Evolutionary conservation across 2,113 vertebrate species (phyloP), one percentile per base, ranked within the genome.

Genomic region (Arenaria interpres): DNA sequence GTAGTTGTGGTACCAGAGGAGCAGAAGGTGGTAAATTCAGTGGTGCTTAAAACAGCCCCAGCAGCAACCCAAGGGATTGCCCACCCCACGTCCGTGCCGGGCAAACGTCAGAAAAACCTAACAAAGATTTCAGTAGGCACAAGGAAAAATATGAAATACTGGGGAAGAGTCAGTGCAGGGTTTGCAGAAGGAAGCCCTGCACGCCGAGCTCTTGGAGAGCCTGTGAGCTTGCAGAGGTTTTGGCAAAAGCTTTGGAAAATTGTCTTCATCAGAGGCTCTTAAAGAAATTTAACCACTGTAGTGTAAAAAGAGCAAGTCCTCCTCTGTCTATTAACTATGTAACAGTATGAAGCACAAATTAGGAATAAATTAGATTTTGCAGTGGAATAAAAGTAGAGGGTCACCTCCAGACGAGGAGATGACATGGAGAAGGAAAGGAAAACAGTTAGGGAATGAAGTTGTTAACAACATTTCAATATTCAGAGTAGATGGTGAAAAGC

Each of bases 171-270:
- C 11, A 1, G 43, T 20, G 64, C 21, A 35, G 69, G 32, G 4
- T 45, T 68, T 62, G 51, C 20, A 73, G 78, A 11, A 37, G 30
- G 23, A 57, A 53, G 35, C 41, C 41, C 20, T 67, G 68, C 14
- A 15, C 14, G 1, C 0, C 0, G 2, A 77, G 32, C 3, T 37
- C 66, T 20, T 32, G 51, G 60, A 63, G 50, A 53, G 64, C 16
- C 1, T 0, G 1, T 1, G 20, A 59, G 43, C 39, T 35, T 28
- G 54, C 12, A 33, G 68, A 81, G 63, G 39, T 41, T 4, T 54
- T 1, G 4, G 43, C 30, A 62, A 92, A 83, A 76, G 17, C 41
- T 77, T 12, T 62, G 50, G 71, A 12, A 69, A 91, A 48, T 2
- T 12, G 6, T 14, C 43, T 72, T 30, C 25, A 64, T 6, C 7